Evolutionary conservation across 2,113 vertebrate genomes (phyloP), one percentile per base, ranked within the genome.

Genomic region (Sinocyclocheilus rhinocerous): DNA sequence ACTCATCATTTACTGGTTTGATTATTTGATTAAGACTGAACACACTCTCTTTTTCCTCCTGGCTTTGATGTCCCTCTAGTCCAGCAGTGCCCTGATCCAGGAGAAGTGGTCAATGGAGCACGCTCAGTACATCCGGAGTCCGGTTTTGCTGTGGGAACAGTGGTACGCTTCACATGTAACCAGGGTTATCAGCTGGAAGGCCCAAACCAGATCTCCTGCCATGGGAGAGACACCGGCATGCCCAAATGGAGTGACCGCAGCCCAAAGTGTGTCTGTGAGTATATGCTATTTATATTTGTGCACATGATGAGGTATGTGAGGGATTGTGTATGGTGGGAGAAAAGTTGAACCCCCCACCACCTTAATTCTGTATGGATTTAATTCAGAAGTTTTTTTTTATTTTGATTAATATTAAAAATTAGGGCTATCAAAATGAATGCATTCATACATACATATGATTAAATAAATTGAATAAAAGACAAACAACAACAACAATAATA

Each of bases 181-280:
- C 96, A 97, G 6, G 97, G 97, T 63, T 97, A 98, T 72, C 95
- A 96, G 57, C 92, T 97, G 57, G 97, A 98, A 83, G 97, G 97
- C 22, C 96, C 96, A 0, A 94, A 94, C 4, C 94, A 96, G 16
- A 96, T 98, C 87, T 96, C 97, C 39, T 98, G 97, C 93, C 96
- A 97, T 22, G 96, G 95, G 45, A 94, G 96, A 20, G 97, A 97
- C 93, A 97, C 96, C 0, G 96, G 96, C 42, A 97, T 95, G 16
- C 97, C 97, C 48, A 97, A 97, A 89, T 97, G 97, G 97, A 98
- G 97, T 1, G 97, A 97, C 91, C 95, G 96, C 73, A 96, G 96
- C 88, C 97, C 97, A 10, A 97, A 97, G 85, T 98, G 97, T 93
- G 96, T 97, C 94, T 94, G 97, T 98, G 91, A 97, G 97, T 97